Evolutionary conservation across 2,113 vertebrate genomes (phyloP).

Genomic region (Monopterus albus): DNA sequence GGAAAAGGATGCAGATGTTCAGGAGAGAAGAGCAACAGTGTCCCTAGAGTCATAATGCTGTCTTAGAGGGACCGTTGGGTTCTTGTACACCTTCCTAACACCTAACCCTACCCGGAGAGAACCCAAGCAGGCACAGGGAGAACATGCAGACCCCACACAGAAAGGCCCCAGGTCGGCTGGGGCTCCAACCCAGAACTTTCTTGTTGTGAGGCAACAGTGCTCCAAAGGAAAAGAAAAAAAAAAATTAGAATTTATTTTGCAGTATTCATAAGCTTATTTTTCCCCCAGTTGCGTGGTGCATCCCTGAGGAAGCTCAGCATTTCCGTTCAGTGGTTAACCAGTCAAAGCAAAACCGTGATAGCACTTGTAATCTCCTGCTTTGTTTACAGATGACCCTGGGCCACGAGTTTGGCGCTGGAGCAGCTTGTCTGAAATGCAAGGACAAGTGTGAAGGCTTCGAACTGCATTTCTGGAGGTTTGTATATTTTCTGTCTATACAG

Average conservation of each 20-base stretch:
- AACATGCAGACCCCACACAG: too few species aligned
- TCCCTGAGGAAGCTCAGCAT: neutral
- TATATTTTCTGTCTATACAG: conserved; percentile 8
- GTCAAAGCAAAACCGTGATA: neutral
- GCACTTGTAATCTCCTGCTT: neutral
- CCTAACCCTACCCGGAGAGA: too few species aligned
- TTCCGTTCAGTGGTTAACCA: neutral
- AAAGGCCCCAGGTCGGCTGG: too few species aligned
- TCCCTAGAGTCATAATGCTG: too few species aligned
- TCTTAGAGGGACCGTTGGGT: too few species aligned
- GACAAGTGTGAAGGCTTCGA: conserved; percentile 98
- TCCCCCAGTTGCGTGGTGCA: neutral
- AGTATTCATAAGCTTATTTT: neutral
- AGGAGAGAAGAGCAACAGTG: neutral
- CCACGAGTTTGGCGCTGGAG: conserved; percentile 95
- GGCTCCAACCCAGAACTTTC: too few species aligned
- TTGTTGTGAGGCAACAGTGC: too few species aligned
- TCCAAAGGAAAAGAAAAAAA: too few species aligned
- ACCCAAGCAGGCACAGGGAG: too few species aligned
- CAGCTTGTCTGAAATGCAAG: conserved; percentile 95
- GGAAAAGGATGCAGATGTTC: neutral
- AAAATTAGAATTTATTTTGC: neutral
- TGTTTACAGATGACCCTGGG: conserved; percentile 92
- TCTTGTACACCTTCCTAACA: too few species aligned
- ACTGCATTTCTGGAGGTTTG: conserved; percentile 98